Conservation (phyloP, 2,888 invertebrate genomes). For the Nomada fabriciana region DNA sequence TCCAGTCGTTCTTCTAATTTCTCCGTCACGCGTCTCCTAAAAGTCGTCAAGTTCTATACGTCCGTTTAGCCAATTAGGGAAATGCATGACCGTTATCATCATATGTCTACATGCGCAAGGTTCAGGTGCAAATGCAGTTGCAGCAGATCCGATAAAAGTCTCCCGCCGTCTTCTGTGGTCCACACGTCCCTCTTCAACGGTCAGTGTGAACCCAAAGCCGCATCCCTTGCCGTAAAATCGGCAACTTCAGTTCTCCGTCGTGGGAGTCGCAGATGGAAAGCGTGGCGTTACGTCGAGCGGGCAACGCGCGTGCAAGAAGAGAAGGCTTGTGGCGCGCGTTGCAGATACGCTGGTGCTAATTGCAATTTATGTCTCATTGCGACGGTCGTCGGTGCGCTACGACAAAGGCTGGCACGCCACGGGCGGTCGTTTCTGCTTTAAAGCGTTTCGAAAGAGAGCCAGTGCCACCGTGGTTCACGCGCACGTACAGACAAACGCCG, state of each 20-base stretch:
- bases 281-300: slow-evolving; percentile 19
- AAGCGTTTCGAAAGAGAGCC: slow-evolving; percentile 73
- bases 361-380: slow-evolving; percentile 82
- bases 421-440: slow-evolving; percentile 72
- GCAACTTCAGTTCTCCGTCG: not conserved
- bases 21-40: too few species aligned
- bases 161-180: too few species aligned
- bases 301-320: slow-evolving; percentile 49
- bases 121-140: too few species aligned
- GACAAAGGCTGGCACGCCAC: slow-evolving; percentile 77
- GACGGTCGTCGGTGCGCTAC: slow-evolving; percentile 74
- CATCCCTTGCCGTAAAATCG: not conserved
- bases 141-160: too few species aligned
- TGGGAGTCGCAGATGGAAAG: slow-evolving; percentile 19
- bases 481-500: not conserved
- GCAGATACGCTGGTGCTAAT: slow-evolving; percentile 77
- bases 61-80: too few species aligned
- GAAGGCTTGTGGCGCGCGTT: slow-evolving; percentile 48
- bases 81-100: too few species aligned
- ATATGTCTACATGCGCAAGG: too few species aligned
- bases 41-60: too few species aligned
- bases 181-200: too few species aligned
- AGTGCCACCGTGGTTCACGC: slow-evolving; percentile 54
- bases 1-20: too few species aligned
- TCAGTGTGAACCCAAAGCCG: not conserved